Evolutionary conservation across 1,140 invertebrate species (phyloP).

Genomic region (Eriosoma lanigerum): DNA sequence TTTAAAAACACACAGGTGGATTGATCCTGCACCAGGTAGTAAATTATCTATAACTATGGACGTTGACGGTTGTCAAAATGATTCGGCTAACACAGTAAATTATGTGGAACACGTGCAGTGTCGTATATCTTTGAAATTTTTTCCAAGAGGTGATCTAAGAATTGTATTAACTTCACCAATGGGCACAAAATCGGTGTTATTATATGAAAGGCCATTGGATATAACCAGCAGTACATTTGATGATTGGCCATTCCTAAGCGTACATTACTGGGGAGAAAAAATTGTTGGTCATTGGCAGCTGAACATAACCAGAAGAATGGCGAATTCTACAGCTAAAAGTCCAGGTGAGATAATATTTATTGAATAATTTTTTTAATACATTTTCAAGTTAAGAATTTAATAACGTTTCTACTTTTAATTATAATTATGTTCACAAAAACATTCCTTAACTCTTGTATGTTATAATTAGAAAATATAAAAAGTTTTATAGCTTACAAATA

Average conservation of each 20-base stretch:
- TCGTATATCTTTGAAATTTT: conserved; percentile 81
- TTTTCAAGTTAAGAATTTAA: no score
- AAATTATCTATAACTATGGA: conserved; percentile 77
- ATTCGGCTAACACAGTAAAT: conserved; percentile 77
- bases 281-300: conserved; percentile 89
- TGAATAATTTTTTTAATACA: no score
- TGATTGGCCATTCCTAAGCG: conserved; percentile 96
- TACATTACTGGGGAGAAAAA: conserved; percentile 96
- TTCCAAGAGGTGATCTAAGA: conserved; percentile 82
- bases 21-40: conserved; percentile 71
- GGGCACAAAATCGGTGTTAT: conserved; percentile 82
- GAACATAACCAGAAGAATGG: conserved; percentile 85
- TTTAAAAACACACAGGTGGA: conserved; percentile 61
- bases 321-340: conserved; percentile 77
- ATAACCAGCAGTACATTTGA: conserved; percentile 91
- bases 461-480: no score
- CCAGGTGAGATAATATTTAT: conserved; percentile 55
- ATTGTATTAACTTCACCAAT: conserved; percentile 83
- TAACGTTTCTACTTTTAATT: no score
- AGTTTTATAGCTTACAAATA: no score
- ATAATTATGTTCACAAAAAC: no score
- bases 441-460: no score
- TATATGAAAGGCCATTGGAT: conserved; percentile 87
- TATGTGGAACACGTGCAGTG: conserved; percentile 93
- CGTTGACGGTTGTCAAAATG: conserved; percentile 80